phyloP scores from a whole-genome alignment of 23 tunicate species.

The Halocynthia aurantium region DNA sequence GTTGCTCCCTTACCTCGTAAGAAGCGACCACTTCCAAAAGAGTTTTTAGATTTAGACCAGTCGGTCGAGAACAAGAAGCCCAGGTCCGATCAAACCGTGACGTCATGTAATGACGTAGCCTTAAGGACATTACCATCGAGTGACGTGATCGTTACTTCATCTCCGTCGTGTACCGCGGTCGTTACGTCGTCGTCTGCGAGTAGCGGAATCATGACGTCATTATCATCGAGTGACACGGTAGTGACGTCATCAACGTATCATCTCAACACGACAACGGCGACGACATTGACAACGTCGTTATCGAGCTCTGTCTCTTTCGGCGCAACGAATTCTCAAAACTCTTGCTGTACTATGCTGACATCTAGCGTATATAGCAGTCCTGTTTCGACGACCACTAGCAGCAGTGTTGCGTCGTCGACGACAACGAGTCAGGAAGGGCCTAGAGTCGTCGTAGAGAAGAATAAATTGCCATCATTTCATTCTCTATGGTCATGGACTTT shows the following conservation, averaged over 20 bases:
- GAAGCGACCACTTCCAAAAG: constrained; percentile 84
- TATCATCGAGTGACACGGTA: constrained; percentile 9
- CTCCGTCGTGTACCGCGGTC: constrained; percentile 15
- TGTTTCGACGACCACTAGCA: constrained; percentile 23
- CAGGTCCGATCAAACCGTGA: neutral
- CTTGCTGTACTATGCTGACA: constrained; percentile 5
- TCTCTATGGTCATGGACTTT: constrained; percentile 37
- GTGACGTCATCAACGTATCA: constrained; percentile 21
- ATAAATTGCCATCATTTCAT: constrained; percentile 12
- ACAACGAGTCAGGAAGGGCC: constrained; percentile 19
- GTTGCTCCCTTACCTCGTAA: constrained; percentile 57
- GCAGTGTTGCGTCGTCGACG: neutral
- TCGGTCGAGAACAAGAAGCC: constrained; percentile 7
- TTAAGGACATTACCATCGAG: neutral
- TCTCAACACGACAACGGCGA: constrained; percentile 26
- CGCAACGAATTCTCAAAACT: neutral
- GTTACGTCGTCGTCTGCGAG: constrained; percentile 28
- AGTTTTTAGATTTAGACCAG: constrained; percentile 24
- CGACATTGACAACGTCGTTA: constrained; percentile 22
- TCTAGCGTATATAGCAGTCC: constrained; percentile 33
- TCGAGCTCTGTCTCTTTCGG: constrained; percentile 1
- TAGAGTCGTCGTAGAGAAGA: constrained; percentile 81
- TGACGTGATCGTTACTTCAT: constrained; percentile 14
- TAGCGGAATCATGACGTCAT: constrained; percentile 14
- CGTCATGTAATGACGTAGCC: neutral